A percentile compares a stretch with the other conserved stretches of the same genome.
phyloP scores from a whole-genome alignment of 2,888 invertebrate species.

The Alcis repandata region DNA sequence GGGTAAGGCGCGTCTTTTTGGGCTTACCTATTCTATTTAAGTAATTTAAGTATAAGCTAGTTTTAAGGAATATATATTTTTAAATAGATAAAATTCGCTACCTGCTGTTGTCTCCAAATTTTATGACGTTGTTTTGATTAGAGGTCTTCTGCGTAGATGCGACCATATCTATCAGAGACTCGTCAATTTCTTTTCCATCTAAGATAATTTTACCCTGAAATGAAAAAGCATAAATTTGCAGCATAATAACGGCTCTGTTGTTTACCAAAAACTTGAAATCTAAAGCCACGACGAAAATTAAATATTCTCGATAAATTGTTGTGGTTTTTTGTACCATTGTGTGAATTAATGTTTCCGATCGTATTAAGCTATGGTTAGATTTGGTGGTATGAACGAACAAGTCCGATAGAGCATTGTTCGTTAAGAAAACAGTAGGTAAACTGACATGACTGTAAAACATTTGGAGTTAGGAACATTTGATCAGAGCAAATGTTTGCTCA shows the following conservation, averaged over 20 bases:
- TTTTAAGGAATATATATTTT: too few relatives aligned
- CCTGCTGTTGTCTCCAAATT: constrained; percentile 99
- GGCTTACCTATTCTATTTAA: too few relatives aligned
- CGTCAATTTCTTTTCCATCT: constrained; percentile 91
- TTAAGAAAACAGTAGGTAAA: background rate
- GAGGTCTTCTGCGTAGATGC: constrained; percentile 94
- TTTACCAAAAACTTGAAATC: too few relatives aligned
- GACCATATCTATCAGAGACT: constrained; percentile 97
- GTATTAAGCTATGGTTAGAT: too few relatives aligned
- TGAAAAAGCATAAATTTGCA: too few relatives aligned
- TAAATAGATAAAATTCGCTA: background rate
- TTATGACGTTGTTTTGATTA: constrained; percentile 97
- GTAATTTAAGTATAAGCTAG: too few relatives aligned
- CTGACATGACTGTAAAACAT: background rate
- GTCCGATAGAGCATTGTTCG: background rate
- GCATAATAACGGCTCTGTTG: too few relatives aligned
- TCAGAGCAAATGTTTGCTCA: background rate
- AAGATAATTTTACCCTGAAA: constrained; percentile 92
- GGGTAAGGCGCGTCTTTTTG: background rate
- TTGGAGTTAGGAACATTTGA: background rate
- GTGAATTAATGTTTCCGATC: too few relatives aligned
- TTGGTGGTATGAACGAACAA: background rate
- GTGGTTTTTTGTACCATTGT: too few relatives aligned
- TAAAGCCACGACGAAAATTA: too few relatives aligned
- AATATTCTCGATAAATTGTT: too few relatives aligned